A percentile compares a stretch with the other conserved stretches of the same genome.
Conservation (phyloP, 64 coral and sea anemone species). For the Stylophora pistillata region DNA sequence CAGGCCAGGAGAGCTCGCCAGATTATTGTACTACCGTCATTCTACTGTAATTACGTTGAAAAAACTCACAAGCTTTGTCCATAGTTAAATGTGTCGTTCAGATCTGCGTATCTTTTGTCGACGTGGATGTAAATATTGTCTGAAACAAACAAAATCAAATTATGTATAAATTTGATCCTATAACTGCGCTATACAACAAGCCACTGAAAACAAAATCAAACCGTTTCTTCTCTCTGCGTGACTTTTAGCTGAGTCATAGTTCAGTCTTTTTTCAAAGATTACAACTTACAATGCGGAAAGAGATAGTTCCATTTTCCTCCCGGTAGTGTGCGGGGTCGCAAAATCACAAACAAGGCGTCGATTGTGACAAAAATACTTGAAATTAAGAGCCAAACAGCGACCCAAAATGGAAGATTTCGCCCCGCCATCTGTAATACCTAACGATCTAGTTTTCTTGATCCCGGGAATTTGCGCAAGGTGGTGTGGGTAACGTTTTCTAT, state of each 20-base stretch:
- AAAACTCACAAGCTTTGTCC: constrained; percentile 40
- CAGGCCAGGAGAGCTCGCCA: too few species aligned
- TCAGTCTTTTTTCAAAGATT: background rate
- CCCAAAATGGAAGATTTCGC: constrained; percentile 41
- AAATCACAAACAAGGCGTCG: constrained; percentile 50
- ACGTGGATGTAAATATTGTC: constrained; percentile 68
- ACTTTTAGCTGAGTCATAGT: background rate
- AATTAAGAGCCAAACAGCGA: constrained; percentile 43
- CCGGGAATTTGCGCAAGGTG: background rate
- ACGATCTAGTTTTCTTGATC: too few species aligned
- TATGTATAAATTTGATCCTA: too few species aligned
- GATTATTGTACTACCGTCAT: too few species aligned
- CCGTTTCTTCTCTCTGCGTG: too few species aligned
- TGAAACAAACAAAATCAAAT: background rate
- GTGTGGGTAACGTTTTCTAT: background rate
- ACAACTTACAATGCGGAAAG: constrained; percentile 47
- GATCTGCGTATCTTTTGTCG: constrained; percentile 40
- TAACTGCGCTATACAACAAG: too few species aligned
- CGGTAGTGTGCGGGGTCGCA: constrained; percentile 62
- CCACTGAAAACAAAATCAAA: too few species aligned
- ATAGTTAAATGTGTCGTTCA: constrained; percentile 55
- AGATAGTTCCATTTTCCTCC: constrained; percentile 63
- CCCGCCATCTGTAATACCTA: background rate
- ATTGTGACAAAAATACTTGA: constrained; percentile 20
- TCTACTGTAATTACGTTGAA: too few species aligned